phyloP scores from a whole-genome alignment of 92 coral and sea anemone species.

The Umimayanthus kanabou region DNA sequence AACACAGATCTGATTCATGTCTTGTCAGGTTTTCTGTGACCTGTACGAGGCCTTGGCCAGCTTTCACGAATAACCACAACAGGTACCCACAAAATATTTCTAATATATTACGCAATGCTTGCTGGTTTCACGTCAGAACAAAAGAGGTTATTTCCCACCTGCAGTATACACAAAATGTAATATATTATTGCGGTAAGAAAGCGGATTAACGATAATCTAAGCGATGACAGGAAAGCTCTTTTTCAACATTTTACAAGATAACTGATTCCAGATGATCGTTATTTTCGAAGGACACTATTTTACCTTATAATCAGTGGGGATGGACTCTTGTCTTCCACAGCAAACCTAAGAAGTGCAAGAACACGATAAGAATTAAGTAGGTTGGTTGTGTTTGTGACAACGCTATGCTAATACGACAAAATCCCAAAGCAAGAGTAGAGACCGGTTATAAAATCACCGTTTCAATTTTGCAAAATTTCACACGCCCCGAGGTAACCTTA shows the following conservation, averaged over 20 bases:
- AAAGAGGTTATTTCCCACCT: too few relatives aligned
- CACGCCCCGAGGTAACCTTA: too few relatives aligned
- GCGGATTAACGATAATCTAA: background rate
- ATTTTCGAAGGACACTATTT: too few relatives aligned
- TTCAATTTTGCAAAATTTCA: too few relatives aligned
- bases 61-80: background rate
- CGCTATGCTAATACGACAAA: background rate
- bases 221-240: too few relatives aligned
- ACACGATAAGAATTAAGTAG: background rate
- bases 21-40: background rate
- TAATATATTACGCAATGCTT: too few relatives aligned
- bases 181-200: background rate
- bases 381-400: background rate
- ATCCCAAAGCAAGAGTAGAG: background rate
- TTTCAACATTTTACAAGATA: too few relatives aligned
- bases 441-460: too few relatives aligned
- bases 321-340: slow-evolving; percentile 35
- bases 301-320: slow-evolving; percentile 21
- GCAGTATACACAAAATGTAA: too few relatives aligned
- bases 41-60: background rate
- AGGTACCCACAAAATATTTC: too few relatives aligned
- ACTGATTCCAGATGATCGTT: background rate
- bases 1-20: background rate
- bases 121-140: too few relatives aligned
- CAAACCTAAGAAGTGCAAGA: slow-evolving; percentile 11